phyloP scores from a whole-genome alignment of 2,888 invertebrate species.

The Helicoverpa assulta region DNA sequence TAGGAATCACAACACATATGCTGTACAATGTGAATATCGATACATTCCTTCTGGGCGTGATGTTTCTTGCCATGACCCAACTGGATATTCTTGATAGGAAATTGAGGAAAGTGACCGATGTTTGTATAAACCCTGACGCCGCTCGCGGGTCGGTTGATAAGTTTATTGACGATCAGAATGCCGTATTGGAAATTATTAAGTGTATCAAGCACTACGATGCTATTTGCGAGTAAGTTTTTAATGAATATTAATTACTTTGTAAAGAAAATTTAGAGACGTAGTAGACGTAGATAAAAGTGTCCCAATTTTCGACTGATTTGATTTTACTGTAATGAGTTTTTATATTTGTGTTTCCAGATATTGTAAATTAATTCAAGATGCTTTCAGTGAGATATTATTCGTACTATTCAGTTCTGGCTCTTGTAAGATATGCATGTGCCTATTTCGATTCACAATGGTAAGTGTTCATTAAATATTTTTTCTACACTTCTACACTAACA shows the following conservation, averaged over 20 bases:
- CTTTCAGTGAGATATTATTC: constrained; percentile 76
- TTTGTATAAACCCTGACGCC: constrained; percentile 20
- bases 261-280: not conserved
- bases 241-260: not conserved
- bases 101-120: constrained; percentile 67
- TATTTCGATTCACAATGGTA: constrained; percentile 81
- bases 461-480: constrained; percentile 34
- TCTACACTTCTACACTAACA: not conserved
- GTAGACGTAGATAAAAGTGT: no score
- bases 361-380: constrained; percentile 71
- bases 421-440: constrained; percentile 77
- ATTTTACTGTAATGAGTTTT: no score
- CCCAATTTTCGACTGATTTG: no score
- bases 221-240: constrained; percentile 71
- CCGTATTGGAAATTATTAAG: constrained; percentile 68
- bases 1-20: constrained; percentile 75
- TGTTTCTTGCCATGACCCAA: constrained; percentile 77
- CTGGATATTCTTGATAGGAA: constrained; percentile 74
- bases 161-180: constrained; percentile 45
- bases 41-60: constrained; percentile 75
- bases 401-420: constrained; percentile 77
- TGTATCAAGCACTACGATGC: constrained; percentile 73
- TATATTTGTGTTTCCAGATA: constrained; percentile 69
- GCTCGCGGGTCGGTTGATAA: constrained; percentile 25
- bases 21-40: constrained; percentile 75